Base-by-base conservation (phyloP, 1,140 invertebrate species). In the Cyclargus thomasi region DNA sequence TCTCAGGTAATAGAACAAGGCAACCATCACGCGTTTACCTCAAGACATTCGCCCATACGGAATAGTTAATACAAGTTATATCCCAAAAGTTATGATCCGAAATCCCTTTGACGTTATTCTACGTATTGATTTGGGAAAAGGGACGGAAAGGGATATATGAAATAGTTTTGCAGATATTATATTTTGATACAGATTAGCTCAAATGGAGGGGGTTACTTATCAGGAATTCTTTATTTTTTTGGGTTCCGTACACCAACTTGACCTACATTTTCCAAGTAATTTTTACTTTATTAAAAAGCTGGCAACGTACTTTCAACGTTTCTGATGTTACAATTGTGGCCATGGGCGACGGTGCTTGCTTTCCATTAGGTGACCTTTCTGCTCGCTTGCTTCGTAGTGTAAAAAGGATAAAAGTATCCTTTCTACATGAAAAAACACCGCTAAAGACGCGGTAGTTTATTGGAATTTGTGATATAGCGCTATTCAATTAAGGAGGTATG, bases 31-130 rank as follows among this genome's bases (percentile, higher is more conserved):
- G 39, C 3, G 39, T 47, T 47, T 11, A 47, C 11, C 39, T 2
- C 8, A 16, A 47, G 29, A 47, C 39, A 47, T 47, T 14, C 11
- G 14, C 39, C 39, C 39, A 47, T 47, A 47, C 14, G 39, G 39
- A 47, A 47, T 47, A 47, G 39, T 47, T 47, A 47, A 47, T 47
- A 47, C 39, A 47, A 47, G 39, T 47, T 47, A 47, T 47, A 14
- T 47, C 14, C 2, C 39, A 14, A 16, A 47, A 47, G 39, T 47
- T 47, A 47, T 47, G 39, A 47, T 47, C 39, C 39, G 39, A 47
- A 47, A 16, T 47, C 39, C 39, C 39, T 47, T 14, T 47, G 39
- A 47, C 39, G 39, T 47, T 47, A 16, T 8, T 7, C 39, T 8
- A 47, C 8, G 39, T 47, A 47, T 47, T 47, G 39, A 47, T 47